These are phyloP conservation scores for Tyria jacobaeae DNA, from an alignment of 2,888 invertebrate species.

Conservation along the genomic window DNA sequence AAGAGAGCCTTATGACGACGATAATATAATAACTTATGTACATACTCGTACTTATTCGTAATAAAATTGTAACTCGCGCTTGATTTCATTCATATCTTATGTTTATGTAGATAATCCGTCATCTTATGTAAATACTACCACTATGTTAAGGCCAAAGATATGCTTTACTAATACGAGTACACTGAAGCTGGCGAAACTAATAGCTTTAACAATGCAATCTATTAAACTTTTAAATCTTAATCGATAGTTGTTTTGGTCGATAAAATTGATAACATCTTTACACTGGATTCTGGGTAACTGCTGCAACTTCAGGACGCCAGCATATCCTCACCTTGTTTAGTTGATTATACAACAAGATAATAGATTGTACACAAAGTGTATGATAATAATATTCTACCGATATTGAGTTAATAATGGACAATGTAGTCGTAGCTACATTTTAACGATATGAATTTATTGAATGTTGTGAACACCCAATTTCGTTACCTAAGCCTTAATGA, in stretches of 20 bases:
- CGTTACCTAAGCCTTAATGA: constrained; percentile 14
- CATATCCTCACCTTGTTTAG: constrained; percentile 43
- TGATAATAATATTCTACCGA: constrained; percentile 39
- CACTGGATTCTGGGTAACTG: constrained; percentile 44
- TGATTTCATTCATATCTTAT: constrained; percentile 68
- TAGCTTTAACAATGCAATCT: constrained; percentile 56
- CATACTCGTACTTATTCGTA: constrained; percentile 16
- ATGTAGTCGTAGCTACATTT: constrained; percentile 35
- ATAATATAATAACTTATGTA: too few relatives aligned
- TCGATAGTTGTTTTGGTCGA: constrained; percentile 70
- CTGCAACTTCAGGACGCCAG: constrained; percentile 47
- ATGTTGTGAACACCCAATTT: constrained; percentile 28
- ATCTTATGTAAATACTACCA: constrained; percentile 56
- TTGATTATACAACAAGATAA: constrained; percentile 54
- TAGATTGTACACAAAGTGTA: constrained; percentile 45
- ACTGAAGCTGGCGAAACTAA: constrained; percentile 72
- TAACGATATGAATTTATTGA: constrained; percentile 28
- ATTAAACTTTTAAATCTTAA: constrained; percentile 55
- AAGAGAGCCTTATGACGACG: constrained; percentile 5
- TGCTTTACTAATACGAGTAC: constrained; percentile 59
- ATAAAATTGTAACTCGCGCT: constrained; percentile 43
- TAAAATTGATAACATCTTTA: constrained; percentile 74
- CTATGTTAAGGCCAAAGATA: constrained; percentile 62
- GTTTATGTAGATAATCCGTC: constrained; percentile 56
- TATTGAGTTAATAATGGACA: constrained; percentile 35